Evolutionary conservation across 92 coral and sea anemone species (phyloP).

Genomic region (Phenganax stokvisi): DNA sequence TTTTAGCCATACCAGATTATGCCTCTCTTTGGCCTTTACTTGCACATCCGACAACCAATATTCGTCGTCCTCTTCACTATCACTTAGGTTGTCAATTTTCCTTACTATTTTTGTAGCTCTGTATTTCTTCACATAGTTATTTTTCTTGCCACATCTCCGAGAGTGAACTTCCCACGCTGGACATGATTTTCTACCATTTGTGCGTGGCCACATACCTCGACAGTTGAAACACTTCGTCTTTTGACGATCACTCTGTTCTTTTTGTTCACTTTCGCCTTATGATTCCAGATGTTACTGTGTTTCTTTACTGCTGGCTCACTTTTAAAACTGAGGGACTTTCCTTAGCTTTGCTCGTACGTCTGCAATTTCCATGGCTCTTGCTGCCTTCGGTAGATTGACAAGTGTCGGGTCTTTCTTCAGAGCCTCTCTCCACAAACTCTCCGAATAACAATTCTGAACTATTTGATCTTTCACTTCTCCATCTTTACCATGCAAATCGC

Average conservation of each 20-base stretch:
- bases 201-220: conserved; percentile 37
- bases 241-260: neutral
- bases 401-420: conserved; percentile 14
- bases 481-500: conserved; percentile 22
- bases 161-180: conserved; percentile 34
- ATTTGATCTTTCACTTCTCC: conserved; percentile 26
- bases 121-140: conserved; percentile 21
- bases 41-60: neutral
- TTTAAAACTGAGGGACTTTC: neutral
- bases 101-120: conserved; percentile 1
- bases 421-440: conserved; percentile 14
- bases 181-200: conserved; percentile 32
- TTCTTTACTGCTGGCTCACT: neutral
- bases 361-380: conserved; percentile 35
- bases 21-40: neutral
- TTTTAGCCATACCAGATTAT: neutral
- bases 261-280: neutral
- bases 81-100: conserved; percentile 2
- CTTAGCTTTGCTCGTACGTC: conserved; percentile 18
- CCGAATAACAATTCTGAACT: conserved; percentile 28
- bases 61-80: conserved; percentile 7
- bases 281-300: too few species aligned
- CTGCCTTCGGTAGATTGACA: conserved; percentile 1
- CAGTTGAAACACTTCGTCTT: conserved; percentile 33
- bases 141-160: conserved; percentile 18